Base-by-base conservation (phyloP, 2,113 vertebrate genomes). In the Passerina amoena region DNA sequence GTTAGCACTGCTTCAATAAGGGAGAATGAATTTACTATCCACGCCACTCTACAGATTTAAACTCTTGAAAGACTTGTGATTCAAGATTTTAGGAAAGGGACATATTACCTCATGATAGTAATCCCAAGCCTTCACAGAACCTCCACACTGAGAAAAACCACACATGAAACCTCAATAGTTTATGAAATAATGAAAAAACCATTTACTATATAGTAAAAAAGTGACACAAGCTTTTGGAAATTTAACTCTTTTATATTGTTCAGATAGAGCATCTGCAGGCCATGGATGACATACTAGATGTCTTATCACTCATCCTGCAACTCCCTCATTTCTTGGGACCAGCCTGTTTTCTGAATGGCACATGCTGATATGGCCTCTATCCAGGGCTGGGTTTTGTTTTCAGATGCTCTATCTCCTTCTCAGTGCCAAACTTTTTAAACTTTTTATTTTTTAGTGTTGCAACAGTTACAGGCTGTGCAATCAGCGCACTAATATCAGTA, bases 311-410 rank as follows among this genome's bases (percentile, higher is more conserved):
- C 53, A 71, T 37, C 56, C 47, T 70, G 25, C 37, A 69, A 14
- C n/a, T 61, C 65, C 27, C 18, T 42, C 4, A 5, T 8, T 50
- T 79, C 35, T 61, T 57, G 37, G 21, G 25, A 76, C 20, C 23
- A 53, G n/a, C 22, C 23, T 1, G 0, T 3, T 84, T 91, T 44
- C 53, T 31, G 9, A 84, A 87, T 7, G 28, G 14, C 23, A 47
- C n/a, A 31, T 22, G 31, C 51, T 3, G 0, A 21, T 2, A 1
- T 2, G 16, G 7, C 4, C 70, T 57, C 65, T 44, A 15, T 20
- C 25, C 35, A 42, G 27, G 28, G 13, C 48, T 71, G 11, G 1
- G 12, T 31, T 79, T 79, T 48, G 22, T 24, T 87, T 82, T 76
- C 33, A 50, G 30, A 38, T 66, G 19, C 27, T 42, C 15, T 21